Evolutionary conservation across 2,888 invertebrate genomes (phyloP).

Genomic region (Matsumyia berberina): DNA sequence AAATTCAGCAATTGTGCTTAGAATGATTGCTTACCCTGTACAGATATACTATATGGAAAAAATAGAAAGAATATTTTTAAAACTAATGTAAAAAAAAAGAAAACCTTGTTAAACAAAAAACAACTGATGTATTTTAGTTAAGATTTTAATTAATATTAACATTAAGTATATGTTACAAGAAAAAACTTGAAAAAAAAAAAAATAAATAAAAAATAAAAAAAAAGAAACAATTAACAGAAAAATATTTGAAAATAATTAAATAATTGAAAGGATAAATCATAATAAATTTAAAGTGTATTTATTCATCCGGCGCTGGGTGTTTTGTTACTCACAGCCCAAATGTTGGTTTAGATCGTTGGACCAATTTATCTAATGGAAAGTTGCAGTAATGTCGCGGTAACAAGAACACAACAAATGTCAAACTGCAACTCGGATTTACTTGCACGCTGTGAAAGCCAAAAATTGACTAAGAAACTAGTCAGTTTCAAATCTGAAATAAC

Average conservation of each 20-base stretch:
- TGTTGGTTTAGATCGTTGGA: too few relatives aligned
- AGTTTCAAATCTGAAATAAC: too few relatives aligned
- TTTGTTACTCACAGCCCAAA: too few relatives aligned
- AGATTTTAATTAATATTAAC: constrained; percentile 58
- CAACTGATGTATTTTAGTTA: constrained; percentile 57
- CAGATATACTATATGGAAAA: constrained; percentile 41
- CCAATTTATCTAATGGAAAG: too few relatives aligned
- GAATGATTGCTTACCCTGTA: constrained; percentile 61
- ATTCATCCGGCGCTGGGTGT: too few relatives aligned
- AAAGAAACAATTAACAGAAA: constrained; percentile 42
- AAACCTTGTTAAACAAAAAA: constrained; percentile 31
- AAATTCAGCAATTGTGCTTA: constrained; percentile 51
- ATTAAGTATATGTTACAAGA: constrained; percentile 57
- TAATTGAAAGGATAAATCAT: constrained; percentile 51
- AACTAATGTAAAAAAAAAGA: constrained; percentile 28
- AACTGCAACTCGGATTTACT: too few relatives aligned
- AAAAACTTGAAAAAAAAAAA: constrained; percentile 44
- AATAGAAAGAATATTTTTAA: constrained; percentile 58
- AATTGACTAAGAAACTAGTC: too few relatives aligned
- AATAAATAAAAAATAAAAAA: constrained; percentile 23
- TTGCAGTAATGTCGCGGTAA: too few relatives aligned
- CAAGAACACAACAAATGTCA: too few relatives aligned
- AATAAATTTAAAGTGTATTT: constrained; percentile 11
- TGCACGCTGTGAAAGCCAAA: too few relatives aligned
- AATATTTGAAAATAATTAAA: constrained; percentile 65